Base-by-base conservation (phyloP, 2,797 vertebrate genomes). In the Chanos chanos region DNA sequence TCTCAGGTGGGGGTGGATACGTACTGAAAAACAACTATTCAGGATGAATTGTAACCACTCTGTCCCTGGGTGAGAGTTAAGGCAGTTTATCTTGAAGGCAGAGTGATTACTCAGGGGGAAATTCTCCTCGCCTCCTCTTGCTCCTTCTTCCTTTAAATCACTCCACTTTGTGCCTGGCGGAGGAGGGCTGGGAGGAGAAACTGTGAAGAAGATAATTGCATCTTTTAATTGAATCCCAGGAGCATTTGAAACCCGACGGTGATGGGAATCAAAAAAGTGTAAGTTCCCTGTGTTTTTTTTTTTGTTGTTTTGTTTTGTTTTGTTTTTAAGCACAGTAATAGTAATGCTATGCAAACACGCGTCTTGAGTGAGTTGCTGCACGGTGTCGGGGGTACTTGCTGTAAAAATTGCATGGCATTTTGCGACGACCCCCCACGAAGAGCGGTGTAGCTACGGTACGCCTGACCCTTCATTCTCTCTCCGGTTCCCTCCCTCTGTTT, bases 201-300 rank as follows among this genome's bases (percentile, higher is more conserved):
- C 53, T 62, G 69, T 69, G 71, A 74, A 77, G 76, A 72, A 74
- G 58, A 82, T 85, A 83, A 87, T 84, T 83, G 80, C 69, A 61
- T 75, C 67, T 85, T 85, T 85, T 85, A 89, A 86, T 87, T 85
- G 71, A 87, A 81, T 83, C 81, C 84, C 77, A 2, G 37, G 72
- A 73, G 84, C 45, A 36, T 37, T 77, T 50, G 47, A 73, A 67
- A 10, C 63, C 72, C 78, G 24, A 68, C 78, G 78, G 73, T 64
- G 61, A 83, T 66, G 64, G 64, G 73, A 82, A 81, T 81, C 68
- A 77, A 77, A 78, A n/a, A 72, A 60, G 68, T 34, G 34, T 61
- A 57, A 55, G 50, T 44, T 71, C 50, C 49, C 63, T 59, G 52
- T 51, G 57, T 61, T 64, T 67, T 40, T 33, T 9, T 28, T 13